Base-by-base conservation (phyloP, 2,888 invertebrate species). In the Therioaphis trifolii region DNA sequence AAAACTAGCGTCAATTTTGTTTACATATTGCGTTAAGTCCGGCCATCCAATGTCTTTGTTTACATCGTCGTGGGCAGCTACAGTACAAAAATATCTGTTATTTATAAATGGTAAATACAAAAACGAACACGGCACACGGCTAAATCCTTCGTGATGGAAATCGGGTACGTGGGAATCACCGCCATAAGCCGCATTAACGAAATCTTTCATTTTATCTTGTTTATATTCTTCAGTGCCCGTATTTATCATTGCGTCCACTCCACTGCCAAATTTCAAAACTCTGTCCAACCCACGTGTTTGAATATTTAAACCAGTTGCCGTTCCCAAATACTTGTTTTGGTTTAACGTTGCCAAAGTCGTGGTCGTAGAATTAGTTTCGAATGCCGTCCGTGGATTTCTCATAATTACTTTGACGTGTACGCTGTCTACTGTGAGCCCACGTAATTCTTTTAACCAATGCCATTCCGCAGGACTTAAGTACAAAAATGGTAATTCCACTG, bases 331-430 rank as follows among this genome's bases (percentile, higher is more conserved):
- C 21, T 61, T 61, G 21, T 61, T 61, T 61, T 61, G 61, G 21
- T 61, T 61, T 14, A 61, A 24, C 4, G 61, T 61, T 4, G 61
- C 61, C 61, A 61, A 61, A 14, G 15, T 61, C 4, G 61, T 21
- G 4, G 24, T 24, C 4, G 61, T 21, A 11, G 61, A 4, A 27
- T 61, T 61, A 14, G 61, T 61, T 24, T 61, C 61, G 21, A 61
- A 61, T 24, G 61, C 61, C 24, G 61, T 61, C 12, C 61, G 61
- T 12, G 61, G 61, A 61, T 61, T 61, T 21, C 61, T n/a, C 24
- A 61, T 21, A 21, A 61, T 14, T 21, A 61, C 27, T 61, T 61
- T 61, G n/a, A n/a, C n/a, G n/a, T n/a, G n/a, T n/a, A n/a, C n/a
- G 9, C 7, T 4, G 4, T 27, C 5, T 9, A 61, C 61, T 9